Evolutionary conservation across 2,888 invertebrate genomes (phyloP).

Genomic region (Macrosoma leucophasiata): DNA sequence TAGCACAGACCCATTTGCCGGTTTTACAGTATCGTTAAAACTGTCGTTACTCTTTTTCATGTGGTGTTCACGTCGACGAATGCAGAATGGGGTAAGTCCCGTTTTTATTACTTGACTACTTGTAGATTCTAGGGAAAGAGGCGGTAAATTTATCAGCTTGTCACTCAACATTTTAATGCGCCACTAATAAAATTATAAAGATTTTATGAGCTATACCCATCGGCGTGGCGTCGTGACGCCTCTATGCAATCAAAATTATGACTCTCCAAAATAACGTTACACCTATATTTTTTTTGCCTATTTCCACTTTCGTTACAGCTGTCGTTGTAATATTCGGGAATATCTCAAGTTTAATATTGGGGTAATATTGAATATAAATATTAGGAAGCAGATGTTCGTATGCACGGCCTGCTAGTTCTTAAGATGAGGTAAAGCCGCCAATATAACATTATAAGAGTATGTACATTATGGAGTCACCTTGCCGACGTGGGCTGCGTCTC

Average conservation of each 20-base stretch:
- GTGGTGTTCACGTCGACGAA: constrained; percentile 52
- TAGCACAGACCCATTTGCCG: constrained; percentile 41
- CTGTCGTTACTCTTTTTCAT: constrained; percentile 67
- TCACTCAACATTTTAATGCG: constrained; percentile 27
- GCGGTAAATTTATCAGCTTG: constrained; percentile 27
- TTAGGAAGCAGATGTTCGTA: too few relatives aligned
- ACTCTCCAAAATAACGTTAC: constrained; percentile 2
- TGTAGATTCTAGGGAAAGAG: constrained; percentile 51
- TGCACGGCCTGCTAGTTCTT: too few relatives aligned
- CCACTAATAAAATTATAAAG: constrained; percentile 24
- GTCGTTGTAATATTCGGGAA: constrained; percentile 35
- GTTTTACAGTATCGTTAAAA: constrained; percentile 64
- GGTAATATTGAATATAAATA: constrained; percentile 21
- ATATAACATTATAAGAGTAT: too few relatives aligned
- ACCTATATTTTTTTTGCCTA: constrained; percentile 15
- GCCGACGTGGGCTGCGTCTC: too few relatives aligned
- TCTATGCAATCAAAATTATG: constrained; percentile 6
- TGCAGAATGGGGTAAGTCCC: constrained; percentile 77
- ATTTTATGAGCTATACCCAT: constrained; percentile 23
- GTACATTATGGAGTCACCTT: too few relatives aligned
- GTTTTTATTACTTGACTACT: constrained; percentile 52
- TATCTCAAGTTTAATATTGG: constrained; percentile 17
- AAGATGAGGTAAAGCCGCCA: too few relatives aligned
- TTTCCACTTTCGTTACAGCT: constrained; percentile 41
- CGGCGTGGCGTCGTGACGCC: constrained; percentile 10